Conservation (phyloP, 2,113 vertebrate genomes). For the Mus musculus region DNA sequence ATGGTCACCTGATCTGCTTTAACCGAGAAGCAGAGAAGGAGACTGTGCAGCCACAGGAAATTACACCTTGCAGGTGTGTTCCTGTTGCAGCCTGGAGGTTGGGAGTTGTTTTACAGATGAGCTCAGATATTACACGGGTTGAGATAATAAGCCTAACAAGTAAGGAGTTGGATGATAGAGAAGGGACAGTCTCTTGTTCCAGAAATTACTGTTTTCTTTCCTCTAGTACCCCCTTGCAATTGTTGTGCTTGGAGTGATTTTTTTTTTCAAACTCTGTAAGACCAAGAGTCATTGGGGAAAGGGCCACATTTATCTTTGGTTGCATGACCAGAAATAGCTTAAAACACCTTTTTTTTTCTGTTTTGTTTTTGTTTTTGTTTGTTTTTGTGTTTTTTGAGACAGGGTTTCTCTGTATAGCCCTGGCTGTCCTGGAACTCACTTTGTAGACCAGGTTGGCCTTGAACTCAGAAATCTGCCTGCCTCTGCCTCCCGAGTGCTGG, state of each 20-base stretch:
- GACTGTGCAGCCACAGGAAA: conserved; percentile 4
- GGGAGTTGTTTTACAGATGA: not conserved
- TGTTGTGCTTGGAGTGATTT: not conserved
- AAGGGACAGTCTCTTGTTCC: not conserved
- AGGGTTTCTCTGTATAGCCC: too few relatives aligned
- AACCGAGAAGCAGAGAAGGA: conserved; percentile 38
- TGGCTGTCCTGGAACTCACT: too few relatives aligned
- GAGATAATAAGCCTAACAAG: not conserved
- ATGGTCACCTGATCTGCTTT: not conserved
- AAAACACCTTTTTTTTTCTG: not conserved
- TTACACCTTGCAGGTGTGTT: not conserved
- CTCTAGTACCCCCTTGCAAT: not conserved
- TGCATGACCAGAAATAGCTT: not conserved
- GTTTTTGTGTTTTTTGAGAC: too few relatives aligned
- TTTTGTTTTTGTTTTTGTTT: too few relatives aligned
- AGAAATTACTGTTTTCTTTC: not conserved
- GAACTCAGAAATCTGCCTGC: too few relatives aligned
- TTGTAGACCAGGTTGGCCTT: too few relatives aligned
- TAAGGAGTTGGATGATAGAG: not conserved
- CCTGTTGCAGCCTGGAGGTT: not conserved
- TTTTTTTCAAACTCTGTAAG: not conserved
- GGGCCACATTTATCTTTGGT: not conserved
- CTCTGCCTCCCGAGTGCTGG: too few relatives aligned
- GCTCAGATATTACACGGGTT: not conserved
- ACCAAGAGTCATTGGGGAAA: not conserved